Evolutionary conservation across 2,113 vertebrate species (phyloP), one percentile per base, ranked within the genome.

Genomic region (Silurus glanis): DNA sequence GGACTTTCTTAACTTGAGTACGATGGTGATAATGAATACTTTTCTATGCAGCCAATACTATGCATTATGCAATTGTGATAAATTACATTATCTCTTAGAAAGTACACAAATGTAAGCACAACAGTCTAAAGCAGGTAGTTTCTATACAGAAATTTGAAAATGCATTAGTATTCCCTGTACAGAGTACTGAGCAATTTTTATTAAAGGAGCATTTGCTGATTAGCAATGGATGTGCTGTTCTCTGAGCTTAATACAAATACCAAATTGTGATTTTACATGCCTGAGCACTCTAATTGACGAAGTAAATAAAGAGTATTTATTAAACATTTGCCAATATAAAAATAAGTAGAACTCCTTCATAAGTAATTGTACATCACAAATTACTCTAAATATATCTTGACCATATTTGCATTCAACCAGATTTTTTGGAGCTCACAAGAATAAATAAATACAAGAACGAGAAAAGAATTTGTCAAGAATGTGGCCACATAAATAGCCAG

Each of bases 1-100:
- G 0, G 95, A 94, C 85, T 96, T 97, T 86, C 19, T 9, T 1
- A 94, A 95, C 81, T 92, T 96, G 69, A 91, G 96, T 96, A 93
- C 0, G 95, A 3, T 66, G 37, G 23, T 55, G 51, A 16, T 61
- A 45, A 9, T 59, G 37, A 79, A 8, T 61, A 13, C 28, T 37
- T 80, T 80, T 80, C 76, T 80, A 2, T 80, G 16, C 8, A 80
- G 55, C 2, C 28, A 58, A 8, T n/a, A 7, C 53, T 17, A 16
- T 37, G 25, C 16, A 28, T 58, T 58, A 58, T 9, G 56, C 2
- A 58, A 58, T 4, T 58, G 14, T 4, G 56, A 58, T 58, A 58
- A 37, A 37, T 37, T 1, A 23, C 45, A 19, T 47, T 74, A 6
- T 74, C 49, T 72, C 4, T 72, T 72, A 72, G 3, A 71, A 71